Evolutionary conservation across 2,888 invertebrate species (phyloP), one percentile per base, ranked within the genome.

Genomic region (Anorthoa munda): DNA sequence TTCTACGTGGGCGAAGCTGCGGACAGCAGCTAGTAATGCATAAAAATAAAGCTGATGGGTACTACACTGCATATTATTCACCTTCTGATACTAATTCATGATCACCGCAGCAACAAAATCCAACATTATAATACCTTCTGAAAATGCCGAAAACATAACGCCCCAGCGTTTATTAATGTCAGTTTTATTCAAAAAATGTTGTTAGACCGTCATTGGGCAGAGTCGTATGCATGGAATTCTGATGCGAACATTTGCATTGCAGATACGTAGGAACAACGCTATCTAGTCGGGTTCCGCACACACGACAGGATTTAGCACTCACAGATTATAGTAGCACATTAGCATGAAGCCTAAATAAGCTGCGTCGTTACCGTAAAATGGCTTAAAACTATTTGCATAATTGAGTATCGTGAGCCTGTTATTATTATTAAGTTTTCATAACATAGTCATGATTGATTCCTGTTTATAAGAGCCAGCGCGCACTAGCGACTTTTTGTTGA

Each of bases 211-310:
- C 86, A 87, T 86, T 84, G 84, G 81, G 85, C 84, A 79, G 39
- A 72, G 75, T 80, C 86, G 84, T 81, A 82, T 86, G 87, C 87
- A 83, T 79, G 77, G 87, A 89, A 90, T 91, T 85, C 85, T 87
- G 90, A 92, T 91, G 84, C 87, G 72, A 82, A 69, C 85, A 94
- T 94, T 94, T 93, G 94, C 94, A 94, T 90, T 94, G 93, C 94
- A 94, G 91, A 94, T 94, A 88, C 81, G 87, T 79, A 86, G 85
- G 80, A 88, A 88, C 87, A 82, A 64, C 85, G 85, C 88, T 90
- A 91, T 91, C 91, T 90, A 88, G 83, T 80, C 82, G 67, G 66
- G 65, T 71, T 56, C 69, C 39, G 51, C 84, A 81, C 79, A 81
- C 67, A 84, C 82, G 77, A 84, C 91, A 91, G 90, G 92, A 91